These are phyloP conservation scores for Eilema depressum DNA, from an alignment of 2,888 invertebrate species.

Conservation along the genomic window DNA sequence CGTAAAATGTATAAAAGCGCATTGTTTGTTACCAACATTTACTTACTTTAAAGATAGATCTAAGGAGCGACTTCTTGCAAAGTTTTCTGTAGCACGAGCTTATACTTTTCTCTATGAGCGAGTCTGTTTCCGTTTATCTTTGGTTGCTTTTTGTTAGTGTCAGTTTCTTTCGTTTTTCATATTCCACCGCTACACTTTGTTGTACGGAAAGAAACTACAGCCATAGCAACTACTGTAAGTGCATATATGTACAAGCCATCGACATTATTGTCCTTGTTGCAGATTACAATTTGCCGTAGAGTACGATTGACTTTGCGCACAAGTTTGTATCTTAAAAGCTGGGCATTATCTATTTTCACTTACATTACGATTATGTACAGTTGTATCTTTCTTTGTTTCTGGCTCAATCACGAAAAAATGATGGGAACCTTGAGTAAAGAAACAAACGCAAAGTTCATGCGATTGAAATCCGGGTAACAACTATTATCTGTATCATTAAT, in stretches of 20 bases:
- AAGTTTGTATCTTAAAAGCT: no score
- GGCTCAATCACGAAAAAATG: no score
- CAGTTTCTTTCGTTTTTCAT: conserved; percentile 78
- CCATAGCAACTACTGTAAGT: conserved; percentile 45
- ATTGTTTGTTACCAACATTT: conserved; percentile 62
- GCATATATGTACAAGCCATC: conserved; percentile 14
- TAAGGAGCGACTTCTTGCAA: conserved; percentile 71
- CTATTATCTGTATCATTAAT: no score
- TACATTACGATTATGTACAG: no score
- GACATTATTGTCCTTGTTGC: conserved; percentile 14
- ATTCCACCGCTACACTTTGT: conserved; percentile 74
- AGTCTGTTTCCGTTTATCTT: conserved; percentile 84
- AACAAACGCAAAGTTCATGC: no score
- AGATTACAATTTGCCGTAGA: neutral
- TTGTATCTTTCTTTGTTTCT: no score
- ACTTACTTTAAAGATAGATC: conserved; percentile 66
- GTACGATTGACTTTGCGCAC: no score
- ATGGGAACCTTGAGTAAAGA: no score
- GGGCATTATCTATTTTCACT: no score
- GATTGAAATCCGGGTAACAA: no score
- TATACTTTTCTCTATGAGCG: conserved; percentile 82
- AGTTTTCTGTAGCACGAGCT: conserved; percentile 77
- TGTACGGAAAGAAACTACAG: conserved; percentile 63
- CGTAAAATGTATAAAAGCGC: conserved; percentile 13
- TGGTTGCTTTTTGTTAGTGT: conserved; percentile 76